Evolutionary conservation across 1,140 invertebrate genomes (phyloP), one percentile per base, ranked within the genome.

Genomic region (Dendroctonus ponderosae): DNA sequence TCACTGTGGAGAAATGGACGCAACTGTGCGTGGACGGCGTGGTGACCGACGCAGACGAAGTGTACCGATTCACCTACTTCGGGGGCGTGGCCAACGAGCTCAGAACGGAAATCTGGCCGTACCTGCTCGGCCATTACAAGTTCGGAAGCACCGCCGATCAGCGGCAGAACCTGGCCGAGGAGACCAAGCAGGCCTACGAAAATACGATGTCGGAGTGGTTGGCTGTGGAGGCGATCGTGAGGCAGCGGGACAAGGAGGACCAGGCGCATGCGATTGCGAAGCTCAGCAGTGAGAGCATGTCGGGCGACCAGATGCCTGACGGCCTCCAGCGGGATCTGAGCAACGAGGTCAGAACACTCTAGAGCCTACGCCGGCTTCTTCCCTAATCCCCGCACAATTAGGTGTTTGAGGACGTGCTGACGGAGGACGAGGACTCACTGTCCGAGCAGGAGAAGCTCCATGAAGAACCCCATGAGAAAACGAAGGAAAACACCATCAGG

Each of bases 131-230:
- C 41, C 92, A 96, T 80, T 94, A 94, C 74, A 83, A 86, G 76
- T 94, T 95, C 79, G 87, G 88, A 38, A 90, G 87, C 73, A 87
- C 88, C 7, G 67, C 79, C 6, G 85, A 89, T 69, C 89, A 93
- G 69, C 80, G 91, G 0, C 77, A 81, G 26, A 83, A 87, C 66
- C 83, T 89, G 63, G 89, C 93, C 73, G 79, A 83, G 66, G 80
- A 82, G 51, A 86, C 89, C 62, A 83, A 86, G 70, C 85, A 89
- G 57, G 85, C 87, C 66, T 94, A 94, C 74, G 93, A 96, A 80
- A 89, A 90, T 6, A 92, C 89, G 3, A 94, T 95, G 92, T 93
- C 92, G 0, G 94, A 96, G 76, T 97, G 95, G 95, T 79, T 94
- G 56, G 93, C 91, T 2, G 92, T 97, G 0, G 95, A 97, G 77